Conservation (phyloP, 2,888 invertebrate species). For the Bombylius major region DNA sequence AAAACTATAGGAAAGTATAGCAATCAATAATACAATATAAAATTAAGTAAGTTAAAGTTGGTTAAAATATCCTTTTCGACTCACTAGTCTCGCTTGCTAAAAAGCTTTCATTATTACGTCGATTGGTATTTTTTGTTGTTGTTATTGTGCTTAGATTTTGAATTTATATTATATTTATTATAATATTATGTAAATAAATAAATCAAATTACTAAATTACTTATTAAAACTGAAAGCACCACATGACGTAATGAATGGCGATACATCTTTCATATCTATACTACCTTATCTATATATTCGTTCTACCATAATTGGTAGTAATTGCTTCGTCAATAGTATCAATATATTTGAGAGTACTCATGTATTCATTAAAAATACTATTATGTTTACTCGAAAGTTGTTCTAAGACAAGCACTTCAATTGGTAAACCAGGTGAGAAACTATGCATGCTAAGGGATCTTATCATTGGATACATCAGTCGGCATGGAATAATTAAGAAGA, state of each 20-base stretch:
- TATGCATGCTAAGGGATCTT: constrained; percentile 31
- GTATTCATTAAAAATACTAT: constrained; percentile 34
- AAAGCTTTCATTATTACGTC: constrained; percentile 26
- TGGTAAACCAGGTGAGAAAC: constrained; percentile 36
- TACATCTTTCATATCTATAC: too few relatives aligned
- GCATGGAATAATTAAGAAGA: constrained; percentile 36
- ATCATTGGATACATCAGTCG: constrained; percentile 34
- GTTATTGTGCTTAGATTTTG: too few relatives aligned
- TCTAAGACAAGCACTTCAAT: constrained; percentile 35
- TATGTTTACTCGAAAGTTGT: constrained; percentile 34
- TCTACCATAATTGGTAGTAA: constrained; percentile 24
- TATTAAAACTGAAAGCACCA: too few relatives aligned
- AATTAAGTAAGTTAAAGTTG: constrained; percentile 40
- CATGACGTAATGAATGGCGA: too few relatives aligned
- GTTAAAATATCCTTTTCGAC: too few relatives aligned
- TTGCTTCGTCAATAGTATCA: constrained; percentile 33
- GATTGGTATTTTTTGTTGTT: constrained; percentile 24
- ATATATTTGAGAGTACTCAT: constrained; percentile 36
- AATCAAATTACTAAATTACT: too few relatives aligned
- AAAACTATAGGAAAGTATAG: constrained; percentile 51
- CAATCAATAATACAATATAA: constrained; percentile 62
- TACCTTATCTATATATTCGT: too few relatives aligned
- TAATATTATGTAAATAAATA: constrained; percentile 22
- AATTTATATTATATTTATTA: too few relatives aligned
- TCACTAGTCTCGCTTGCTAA: too few relatives aligned